Evolutionary conservation across 2,888 invertebrate species (phyloP).

Genomic region (Aplocera efformata): DNA sequence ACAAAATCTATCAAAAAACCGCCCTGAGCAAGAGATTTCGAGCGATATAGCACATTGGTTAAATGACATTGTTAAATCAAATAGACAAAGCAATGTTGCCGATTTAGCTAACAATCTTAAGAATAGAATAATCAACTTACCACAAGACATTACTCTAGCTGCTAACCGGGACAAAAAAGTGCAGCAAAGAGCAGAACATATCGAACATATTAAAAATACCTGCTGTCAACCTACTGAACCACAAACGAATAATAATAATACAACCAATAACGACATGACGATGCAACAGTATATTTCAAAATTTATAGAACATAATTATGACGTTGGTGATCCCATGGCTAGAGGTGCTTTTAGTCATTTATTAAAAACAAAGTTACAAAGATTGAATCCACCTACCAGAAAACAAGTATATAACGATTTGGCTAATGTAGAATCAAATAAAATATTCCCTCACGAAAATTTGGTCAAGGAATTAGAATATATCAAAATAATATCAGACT

Average conservation of each 20-base stretch:
- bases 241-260: conserved; percentile 9
- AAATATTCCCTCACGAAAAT: conserved; percentile 31
- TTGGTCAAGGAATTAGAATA: conserved; percentile 47
- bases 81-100: conserved; percentile 33
- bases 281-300: conserved; percentile 47
- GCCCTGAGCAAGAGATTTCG: conserved; percentile 32
- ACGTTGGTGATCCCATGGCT: conserved; percentile 43
- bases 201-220: conserved; percentile 7
- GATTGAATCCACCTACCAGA: conserved; percentile 35
- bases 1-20: conserved; percentile 33
- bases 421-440: conserved; percentile 23
- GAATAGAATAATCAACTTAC: conserved; percentile 36
- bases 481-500: conserved; percentile 52
- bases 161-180: conserved; percentile 24
- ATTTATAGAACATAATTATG: conserved; percentile 47
- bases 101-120: conserved; percentile 37
- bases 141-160: conserved; percentile 38
- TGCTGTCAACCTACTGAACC: background rate
- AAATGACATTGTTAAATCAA: conserved; percentile 32
- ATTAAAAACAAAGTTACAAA: conserved; percentile 45
- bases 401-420: conserved; percentile 40
- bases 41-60: conserved; percentile 42
- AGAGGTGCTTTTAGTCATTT: conserved; percentile 43
- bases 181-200: conserved; percentile 20
- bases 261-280: conserved; percentile 35